phyloP scores from a whole-genome alignment of 2,113 vertebrate genomes.

The Diglossa brunneiventris region DNA sequence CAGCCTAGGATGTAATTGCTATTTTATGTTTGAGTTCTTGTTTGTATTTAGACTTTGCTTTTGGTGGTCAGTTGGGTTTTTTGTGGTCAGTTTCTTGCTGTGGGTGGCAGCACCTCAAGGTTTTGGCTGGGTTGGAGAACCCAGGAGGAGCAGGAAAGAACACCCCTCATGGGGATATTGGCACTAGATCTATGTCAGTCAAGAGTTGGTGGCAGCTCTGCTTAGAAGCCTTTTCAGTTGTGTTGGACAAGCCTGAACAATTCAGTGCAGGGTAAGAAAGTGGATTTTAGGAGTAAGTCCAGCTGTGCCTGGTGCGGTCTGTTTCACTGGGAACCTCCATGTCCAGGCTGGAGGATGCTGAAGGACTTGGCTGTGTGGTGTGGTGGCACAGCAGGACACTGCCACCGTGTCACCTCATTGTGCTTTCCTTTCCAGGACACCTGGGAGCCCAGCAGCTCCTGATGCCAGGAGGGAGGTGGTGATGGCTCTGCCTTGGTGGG shows the following conservation, averaged over 20 bases:
- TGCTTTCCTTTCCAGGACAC: neutral
- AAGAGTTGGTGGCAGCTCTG: neutral
- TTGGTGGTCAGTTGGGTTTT: neutral
- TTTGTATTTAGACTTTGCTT: neutral
- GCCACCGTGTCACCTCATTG: accelerated
- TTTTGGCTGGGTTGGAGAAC: neutral
- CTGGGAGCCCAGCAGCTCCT: neutral
- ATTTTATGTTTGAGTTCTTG: neutral
- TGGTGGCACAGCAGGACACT: neutral
- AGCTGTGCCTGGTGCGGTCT: accelerated
- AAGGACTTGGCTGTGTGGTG: accelerated
- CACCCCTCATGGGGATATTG: accelerated
- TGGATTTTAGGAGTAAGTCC: neutral
- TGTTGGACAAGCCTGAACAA: neutral
- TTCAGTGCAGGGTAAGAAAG: neutral
- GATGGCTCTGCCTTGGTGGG: accelerated
- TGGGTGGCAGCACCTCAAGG: neutral
- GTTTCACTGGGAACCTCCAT: accelerated
- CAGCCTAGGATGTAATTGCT: neutral
- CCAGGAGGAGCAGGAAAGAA: neutral
- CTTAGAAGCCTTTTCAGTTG: neutral
- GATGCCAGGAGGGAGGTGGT: accelerated
- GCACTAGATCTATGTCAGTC: neutral
- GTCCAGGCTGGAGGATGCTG: accelerated
- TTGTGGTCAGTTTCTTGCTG: neutral